Conservation (phyloP, 2,113 vertebrate genomes). For the Cyanoliseus patagonus region DNA sequence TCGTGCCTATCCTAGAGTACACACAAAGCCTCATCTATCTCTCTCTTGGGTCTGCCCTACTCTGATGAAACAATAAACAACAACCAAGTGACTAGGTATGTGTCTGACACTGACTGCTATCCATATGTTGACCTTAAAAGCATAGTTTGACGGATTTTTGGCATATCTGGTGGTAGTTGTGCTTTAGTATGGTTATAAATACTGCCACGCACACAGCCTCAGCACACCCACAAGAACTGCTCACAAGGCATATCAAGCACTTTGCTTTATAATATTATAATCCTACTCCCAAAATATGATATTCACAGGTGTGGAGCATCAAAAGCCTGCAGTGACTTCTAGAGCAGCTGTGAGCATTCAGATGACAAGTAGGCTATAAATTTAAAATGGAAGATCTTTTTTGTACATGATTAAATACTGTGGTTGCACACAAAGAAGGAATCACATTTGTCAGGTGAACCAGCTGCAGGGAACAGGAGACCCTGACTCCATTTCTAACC, state of each 20-base stretch:
- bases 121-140: slow-evolving; percentile 58
- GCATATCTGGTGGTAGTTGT: slow-evolving; percentile 14
- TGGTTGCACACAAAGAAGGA: background rate
- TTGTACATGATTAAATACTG: background rate
- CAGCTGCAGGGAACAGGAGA: background rate
- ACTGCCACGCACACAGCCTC: background rate
- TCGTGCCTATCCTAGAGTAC: background rate
- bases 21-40: slow-evolving; percentile 50
- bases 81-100: background rate
- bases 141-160: slow-evolving; percentile 44
- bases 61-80: slow-evolving; percentile 60
- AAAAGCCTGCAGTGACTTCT: background rate
- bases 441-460: background rate
- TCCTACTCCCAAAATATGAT: background rate
- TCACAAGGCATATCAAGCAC: background rate
- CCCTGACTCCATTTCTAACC: background rate
- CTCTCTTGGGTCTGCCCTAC: background rate
- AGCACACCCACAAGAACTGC: background rate
- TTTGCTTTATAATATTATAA: background rate
- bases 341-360: background rate
- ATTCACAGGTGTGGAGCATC: background rate
- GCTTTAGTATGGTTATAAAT: background rate
- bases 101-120: slow-evolving; percentile 33
- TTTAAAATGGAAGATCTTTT: slow-evolving; percentile 5
- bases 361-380: background rate